A percentile compares a stretch with the other conserved stretches of the same genome.
Conservation (phyloP, 2,113 vertebrate species). For the Azemiops feae region DNA sequence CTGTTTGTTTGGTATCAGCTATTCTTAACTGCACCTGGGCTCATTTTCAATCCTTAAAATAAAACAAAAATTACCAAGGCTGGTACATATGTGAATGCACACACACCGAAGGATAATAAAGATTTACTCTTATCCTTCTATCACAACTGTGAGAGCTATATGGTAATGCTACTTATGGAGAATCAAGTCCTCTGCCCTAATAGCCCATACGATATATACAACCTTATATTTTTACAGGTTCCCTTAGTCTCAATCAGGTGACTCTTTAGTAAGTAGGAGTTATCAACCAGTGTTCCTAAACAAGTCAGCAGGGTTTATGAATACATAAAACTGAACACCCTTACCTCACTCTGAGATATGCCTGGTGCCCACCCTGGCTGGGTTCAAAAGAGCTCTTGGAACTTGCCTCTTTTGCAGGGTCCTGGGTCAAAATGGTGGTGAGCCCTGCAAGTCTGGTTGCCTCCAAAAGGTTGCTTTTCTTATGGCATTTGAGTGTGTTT, state of each 20-base stretch:
- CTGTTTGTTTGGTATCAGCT: slow-evolving; percentile 65
- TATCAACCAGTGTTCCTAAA: background rate
- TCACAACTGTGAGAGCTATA: background rate
- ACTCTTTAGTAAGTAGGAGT: background rate
- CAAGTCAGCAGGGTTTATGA: background rate
- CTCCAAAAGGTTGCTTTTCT: background rate
- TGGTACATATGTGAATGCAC: background rate
- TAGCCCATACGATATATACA: background rate
- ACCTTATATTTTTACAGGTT: background rate
- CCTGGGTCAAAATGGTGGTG: background rate
- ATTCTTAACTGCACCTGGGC: slow-evolving; percentile 61
- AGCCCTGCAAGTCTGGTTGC: background rate
- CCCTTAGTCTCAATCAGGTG: background rate
- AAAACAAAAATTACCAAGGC: slow-evolving; percentile 38
- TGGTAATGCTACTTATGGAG: background rate
- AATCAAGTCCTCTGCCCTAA: background rate
- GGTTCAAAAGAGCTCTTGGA: background rate
- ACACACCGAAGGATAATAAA: slow-evolving; percentile 8
- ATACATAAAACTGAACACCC: background rate
- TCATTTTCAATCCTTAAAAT: slow-evolving; percentile 35
- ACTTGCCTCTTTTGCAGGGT: background rate
- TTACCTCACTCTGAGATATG: background rate
- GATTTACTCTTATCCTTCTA: slow-evolving; percentile 14
- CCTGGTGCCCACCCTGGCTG: background rate
- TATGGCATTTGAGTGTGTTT: background rate